A percentile compares a stretch with the other conserved stretches of the same genome.
Conservation (phyloP, 2,113 vertebrate species). For the Theristicus caerulescens region DNA sequence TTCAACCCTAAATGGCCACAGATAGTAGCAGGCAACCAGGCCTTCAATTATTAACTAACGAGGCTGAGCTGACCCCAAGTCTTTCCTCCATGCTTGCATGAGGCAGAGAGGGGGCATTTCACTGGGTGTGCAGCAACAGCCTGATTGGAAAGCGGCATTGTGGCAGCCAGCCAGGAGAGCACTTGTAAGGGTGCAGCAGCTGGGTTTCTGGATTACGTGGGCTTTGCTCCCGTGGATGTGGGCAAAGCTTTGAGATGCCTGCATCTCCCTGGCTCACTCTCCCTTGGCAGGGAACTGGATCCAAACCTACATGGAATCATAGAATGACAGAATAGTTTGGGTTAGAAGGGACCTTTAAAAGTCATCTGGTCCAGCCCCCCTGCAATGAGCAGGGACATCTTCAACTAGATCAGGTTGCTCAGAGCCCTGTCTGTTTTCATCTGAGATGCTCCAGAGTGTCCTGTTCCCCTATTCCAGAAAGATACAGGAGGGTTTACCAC, state of each 20-base stretch:
- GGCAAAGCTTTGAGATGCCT: not conserved
- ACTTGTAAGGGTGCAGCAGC: not conserved
- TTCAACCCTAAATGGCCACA: not conserved
- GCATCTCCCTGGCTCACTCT: not conserved
- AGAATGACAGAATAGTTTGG: not conserved
- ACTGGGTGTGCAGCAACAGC: not conserved
- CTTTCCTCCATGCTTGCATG: not conserved
- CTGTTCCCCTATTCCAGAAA: not conserved
- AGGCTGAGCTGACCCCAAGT: not conserved
- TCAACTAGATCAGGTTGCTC: not conserved
- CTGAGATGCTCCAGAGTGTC: no score
- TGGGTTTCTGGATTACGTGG: not conserved
- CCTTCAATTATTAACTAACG: conserved; percentile 27
- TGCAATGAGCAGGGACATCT: not conserved
- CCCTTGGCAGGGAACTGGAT: not conserved
- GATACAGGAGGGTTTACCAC: not conserved
- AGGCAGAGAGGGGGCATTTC: not conserved
- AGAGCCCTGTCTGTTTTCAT: not conserved
- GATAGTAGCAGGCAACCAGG: not conserved
- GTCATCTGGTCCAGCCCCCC: not conserved
- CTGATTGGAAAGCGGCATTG: rapidly evolving
- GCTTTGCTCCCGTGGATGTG: not conserved
- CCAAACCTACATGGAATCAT: not conserved
- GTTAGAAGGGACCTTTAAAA: not conserved
- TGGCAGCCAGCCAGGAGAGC: not conserved